Evolutionary conservation across 2,888 invertebrate species (phyloP), one percentile per base, ranked within the genome.

Genomic region (Eupithecia subfuscata): DNA sequence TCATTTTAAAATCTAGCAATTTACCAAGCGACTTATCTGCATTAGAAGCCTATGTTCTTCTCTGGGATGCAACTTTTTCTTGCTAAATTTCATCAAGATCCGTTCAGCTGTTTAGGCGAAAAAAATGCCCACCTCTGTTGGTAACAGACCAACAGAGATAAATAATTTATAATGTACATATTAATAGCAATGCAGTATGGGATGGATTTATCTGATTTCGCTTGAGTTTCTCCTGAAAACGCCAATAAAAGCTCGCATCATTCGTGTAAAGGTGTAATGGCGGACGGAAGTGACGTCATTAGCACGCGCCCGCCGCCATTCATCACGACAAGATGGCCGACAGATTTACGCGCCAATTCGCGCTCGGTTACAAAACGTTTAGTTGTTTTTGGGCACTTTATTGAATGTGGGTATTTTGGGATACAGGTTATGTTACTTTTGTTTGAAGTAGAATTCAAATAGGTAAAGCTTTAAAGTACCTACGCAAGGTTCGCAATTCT

Each of bases 291-390:
- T 85, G 86, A 82, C 84, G 85, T 86, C 85, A 86, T 86, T 85
- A 85, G 76, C 83, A 80, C 83, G 81, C 84, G 82, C 83, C 85
- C 84, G 79, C 82, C 85, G 83, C 84, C 84, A 88, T 89, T 81
- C 84, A 85, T 90, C 88, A 87, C 83, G 71, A 83, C 90, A 89
- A 90, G 87, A 90, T 90, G 90, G 90, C 87, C 80, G 87, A 79
- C 84, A 79, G 82, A 77, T 87, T 88, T 85, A 87, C 89, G 87
- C 88, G 88, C 84, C 87, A 88, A 89, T 89, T 86, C 85, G 79
- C 86, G 83, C 85, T 84, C 81, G 81, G 83, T 84, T 83, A 84
- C 81, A 71, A 64, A 76, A 43, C 73, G 71, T 77, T 80, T 74
- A 73, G 76, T 82, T 79, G 69, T 74, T 76, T 78, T 76, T 68